Base-by-base conservation (phyloP, 2,888 invertebrate species). In the Strigamia maritima region DNA sequence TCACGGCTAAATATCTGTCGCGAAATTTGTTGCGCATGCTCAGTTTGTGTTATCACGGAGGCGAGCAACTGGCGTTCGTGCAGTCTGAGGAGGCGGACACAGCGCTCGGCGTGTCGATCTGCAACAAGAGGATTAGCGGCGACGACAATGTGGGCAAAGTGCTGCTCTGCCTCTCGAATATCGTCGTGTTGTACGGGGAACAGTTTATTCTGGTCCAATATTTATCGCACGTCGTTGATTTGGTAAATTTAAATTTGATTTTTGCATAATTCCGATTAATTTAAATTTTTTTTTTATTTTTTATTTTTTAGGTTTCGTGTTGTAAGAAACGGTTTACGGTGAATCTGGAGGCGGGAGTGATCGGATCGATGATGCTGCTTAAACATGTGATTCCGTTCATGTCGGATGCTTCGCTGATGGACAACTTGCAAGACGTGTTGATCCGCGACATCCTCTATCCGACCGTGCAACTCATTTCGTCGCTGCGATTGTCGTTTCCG, bases 21-120 rank as follows among this genome's bases (percentile, higher is more conserved):
- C 90, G 94, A 80, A 97, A 97, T 88, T 88, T 99, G 81, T 88
- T 98, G 14, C 91, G 97, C 84, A 97, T 98, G 94, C 87, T 98
- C 78, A 94, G 96, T 0, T 87, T 98, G 2, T 98, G 98, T 86
- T 98, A 97, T 85, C 91, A 94, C 26, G 95, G 94, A 0, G 91
- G 90, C 83, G 93, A 94, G 81, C 82, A 82, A 74, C 79, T 81
- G 49, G 76, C 54, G 35, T 80, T 79, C 44, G 76, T 76, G 8
- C 16, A 60, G 7, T 26, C 49, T 4, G 28, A 35, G 14, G 60
- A 54, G 2, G 12, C n/a, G 44, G 28, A 35, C 40, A 49, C 16
- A 2, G 75, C 19, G 26, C 19, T 3, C 22, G 12, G 38, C 44
- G 24, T 78, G 49, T 75, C 78, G 49, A 78, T 80, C 14, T 80